Conservation (phyloP, 2,888 invertebrate species). For the Pristionchus mayeri region DNA sequence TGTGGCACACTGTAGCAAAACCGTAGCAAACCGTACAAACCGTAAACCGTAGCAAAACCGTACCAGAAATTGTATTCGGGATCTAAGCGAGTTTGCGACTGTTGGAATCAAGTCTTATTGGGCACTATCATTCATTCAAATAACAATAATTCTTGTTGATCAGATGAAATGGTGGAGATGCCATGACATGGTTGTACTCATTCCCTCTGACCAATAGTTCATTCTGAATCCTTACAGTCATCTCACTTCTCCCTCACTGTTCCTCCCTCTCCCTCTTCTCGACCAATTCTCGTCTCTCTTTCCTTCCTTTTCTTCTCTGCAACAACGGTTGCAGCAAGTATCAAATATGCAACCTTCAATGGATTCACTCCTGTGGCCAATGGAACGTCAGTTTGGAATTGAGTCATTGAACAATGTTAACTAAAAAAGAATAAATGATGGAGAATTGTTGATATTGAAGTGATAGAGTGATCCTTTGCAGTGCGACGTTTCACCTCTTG, state of each 20-base stretch:
- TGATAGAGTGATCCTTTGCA: too few species aligned
- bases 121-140: too few species aligned
- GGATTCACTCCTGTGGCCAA: neutral
- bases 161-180: too few species aligned
- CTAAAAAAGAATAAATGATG: neutral
- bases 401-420: neutral
- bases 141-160: too few species aligned
- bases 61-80: too few species aligned
- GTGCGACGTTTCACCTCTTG: neutral
- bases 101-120: too few species aligned
- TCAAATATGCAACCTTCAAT: slow-evolving; percentile 25
- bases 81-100: too few species aligned
- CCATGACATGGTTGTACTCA: too few species aligned
- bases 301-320: neutral
- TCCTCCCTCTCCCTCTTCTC: neutral
- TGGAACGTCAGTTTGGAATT: neutral
- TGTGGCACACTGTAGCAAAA: neutral
- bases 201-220: too few species aligned
- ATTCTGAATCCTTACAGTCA: neutral
- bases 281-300: neutral
- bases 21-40: too few species aligned
- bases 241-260: too few species aligned
- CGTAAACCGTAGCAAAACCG: neutral
- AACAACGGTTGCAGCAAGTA: neutral
- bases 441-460: neutral